Conservation (phyloP, 2,888 invertebrate genomes). For the Scaptomyza caliginosa region DNA sequence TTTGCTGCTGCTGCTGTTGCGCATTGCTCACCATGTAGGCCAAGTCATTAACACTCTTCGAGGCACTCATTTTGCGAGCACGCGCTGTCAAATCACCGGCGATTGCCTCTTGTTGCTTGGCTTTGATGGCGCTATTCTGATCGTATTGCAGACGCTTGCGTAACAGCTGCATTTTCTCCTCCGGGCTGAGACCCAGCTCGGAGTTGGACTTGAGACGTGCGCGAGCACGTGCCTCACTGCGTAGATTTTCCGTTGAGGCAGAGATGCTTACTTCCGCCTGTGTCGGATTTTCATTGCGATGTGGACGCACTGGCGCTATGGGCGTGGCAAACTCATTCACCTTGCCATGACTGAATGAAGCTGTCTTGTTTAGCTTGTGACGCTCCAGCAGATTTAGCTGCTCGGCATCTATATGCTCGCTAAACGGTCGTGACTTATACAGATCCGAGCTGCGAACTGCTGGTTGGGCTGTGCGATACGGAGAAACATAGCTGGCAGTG, state of each 20-base stretch:
- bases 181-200: constrained; percentile 89
- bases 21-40: constrained; percentile 72
- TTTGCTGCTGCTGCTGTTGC: constrained; percentile 51
- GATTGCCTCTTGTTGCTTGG: constrained; percentile 41
- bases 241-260: constrained; percentile 86
- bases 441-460: constrained; percentile 54
- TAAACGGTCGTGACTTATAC: constrained; percentile 82
- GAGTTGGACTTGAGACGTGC: constrained; percentile 89
- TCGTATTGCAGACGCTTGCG: constrained; percentile 83
- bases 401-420: constrained; percentile 80
- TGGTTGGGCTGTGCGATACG: constrained; percentile 66
- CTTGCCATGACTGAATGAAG: constrained; percentile 80
- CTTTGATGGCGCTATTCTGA: constrained; percentile 42
- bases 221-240: constrained; percentile 87
- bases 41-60: constrained; percentile 84
- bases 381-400: constrained; percentile 67
- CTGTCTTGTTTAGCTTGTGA: constrained; percentile 82
- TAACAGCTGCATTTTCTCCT: constrained; percentile 87
- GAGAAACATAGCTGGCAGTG: constrained; percentile 74
- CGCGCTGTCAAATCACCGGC: constrained; percentile 60
- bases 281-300: constrained; percentile 23
- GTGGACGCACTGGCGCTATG: constrained; percentile 47
- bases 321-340: constrained; percentile 45
- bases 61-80: constrained; percentile 83
- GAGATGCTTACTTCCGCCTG: constrained; percentile 40